Evolutionary conservation across 2,888 invertebrate species (phyloP).

Genomic region (Notodonta dromedarius): DNA sequence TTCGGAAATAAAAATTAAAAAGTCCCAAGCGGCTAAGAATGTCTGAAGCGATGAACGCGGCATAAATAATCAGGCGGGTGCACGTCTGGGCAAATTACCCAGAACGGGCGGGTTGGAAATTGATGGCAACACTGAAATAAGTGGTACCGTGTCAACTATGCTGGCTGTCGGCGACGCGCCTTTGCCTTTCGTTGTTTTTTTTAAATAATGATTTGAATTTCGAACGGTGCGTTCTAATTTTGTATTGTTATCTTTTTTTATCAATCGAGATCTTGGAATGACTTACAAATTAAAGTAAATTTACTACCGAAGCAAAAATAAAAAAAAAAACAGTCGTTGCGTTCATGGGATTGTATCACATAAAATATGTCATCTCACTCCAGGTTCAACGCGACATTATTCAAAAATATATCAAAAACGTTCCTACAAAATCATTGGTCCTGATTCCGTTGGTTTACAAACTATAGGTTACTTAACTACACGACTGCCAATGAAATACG

Average conservation of each 20-base stretch:
- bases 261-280: no score
- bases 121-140: constrained; percentile 65
- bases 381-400: no score
- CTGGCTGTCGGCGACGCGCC: constrained; percentile 52
- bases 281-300: background rate
- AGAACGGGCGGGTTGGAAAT: constrained; percentile 67
- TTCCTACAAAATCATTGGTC: no score
- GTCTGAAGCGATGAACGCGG: constrained; percentile 65
- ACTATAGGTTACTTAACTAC: no score
- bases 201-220: constrained; percentile 38
- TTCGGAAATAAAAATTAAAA: constrained; percentile 54
- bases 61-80: constrained; percentile 72
- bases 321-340: no score
- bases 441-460: no score
- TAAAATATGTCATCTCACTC: no score
- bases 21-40: constrained; percentile 52
- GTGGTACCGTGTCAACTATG: constrained; percentile 63
- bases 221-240: constrained; percentile 46
- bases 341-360: no score
- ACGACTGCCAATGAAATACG: no score
- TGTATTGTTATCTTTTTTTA: constrained; percentile 37
- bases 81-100: constrained; percentile 77
- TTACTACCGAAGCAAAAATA: no score
- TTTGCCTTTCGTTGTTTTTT: constrained; percentile 48
- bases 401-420: no score